phyloP scores from a whole-genome alignment of 2,797 vertebrate species.

The Carapus acus region DNA sequence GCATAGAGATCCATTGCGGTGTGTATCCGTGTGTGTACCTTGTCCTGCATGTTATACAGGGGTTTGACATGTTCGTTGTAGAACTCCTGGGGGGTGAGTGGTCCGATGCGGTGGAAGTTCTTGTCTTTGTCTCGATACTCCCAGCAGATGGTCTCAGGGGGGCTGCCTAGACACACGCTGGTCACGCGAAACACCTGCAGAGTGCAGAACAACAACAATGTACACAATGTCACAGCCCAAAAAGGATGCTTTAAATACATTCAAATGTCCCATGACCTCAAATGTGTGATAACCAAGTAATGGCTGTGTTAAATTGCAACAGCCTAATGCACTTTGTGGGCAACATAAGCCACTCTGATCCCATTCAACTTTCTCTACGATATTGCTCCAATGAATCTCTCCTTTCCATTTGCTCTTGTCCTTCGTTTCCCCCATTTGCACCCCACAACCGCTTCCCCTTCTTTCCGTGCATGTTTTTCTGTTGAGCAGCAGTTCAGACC shows the following conservation, averaged over 20 bases:
- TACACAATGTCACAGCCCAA: conserved; percentile 5
- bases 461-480: conserved; percentile 34
- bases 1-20: no score
- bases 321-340: no score
- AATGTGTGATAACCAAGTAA: no score
- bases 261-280: conserved; percentile 10
- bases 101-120: conserved; percentile 88
- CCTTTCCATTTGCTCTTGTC: conserved; percentile 4
- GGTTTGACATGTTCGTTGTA: conserved; percentile 92
- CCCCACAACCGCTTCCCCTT: conserved; percentile 4
- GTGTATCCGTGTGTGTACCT: conserved; percentile 68
- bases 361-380: conserved; percentile 6
- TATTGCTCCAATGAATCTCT: neutral
- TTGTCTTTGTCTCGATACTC: conserved; percentile 98
- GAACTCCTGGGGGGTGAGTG: conserved; percentile 86
- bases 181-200: conserved; percentile 89
- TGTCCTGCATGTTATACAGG: conserved; percentile 90
- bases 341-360: conserved; percentile 7
- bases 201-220: conserved; percentile 4
- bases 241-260: conserved; percentile 4
- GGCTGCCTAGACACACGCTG: conserved; percentile 91
- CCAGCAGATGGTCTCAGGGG: conserved; percentile 93
- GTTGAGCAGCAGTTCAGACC: conserved; percentile 38
- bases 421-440: conserved; percentile 12
- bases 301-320: no score